Conservation (phyloP, 2,113 vertebrate species). For the Bucco capensis region DNA sequence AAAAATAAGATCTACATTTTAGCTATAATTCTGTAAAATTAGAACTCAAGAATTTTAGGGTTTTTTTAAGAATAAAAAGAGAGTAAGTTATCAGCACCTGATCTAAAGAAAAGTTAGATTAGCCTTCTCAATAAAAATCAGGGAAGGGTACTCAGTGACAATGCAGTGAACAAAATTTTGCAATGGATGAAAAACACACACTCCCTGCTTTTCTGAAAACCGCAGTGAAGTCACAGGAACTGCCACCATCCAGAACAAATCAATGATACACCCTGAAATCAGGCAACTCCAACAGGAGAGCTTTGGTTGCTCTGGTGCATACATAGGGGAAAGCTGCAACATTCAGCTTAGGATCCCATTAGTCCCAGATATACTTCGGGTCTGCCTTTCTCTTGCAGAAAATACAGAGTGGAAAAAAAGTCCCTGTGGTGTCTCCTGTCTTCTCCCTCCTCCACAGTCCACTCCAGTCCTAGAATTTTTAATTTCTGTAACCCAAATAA, state of each 20-base stretch:
- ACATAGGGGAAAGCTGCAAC: neutral
- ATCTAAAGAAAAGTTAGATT: neutral
- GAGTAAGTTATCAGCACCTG: neutral
- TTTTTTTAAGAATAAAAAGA: neutral
- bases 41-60: neutral
- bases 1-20: neutral
- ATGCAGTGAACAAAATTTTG: neutral
- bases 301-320: neutral
- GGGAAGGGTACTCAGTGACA: neutral
- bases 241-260: constrained; percentile 38
- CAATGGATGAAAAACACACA: neutral
- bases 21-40: neutral
- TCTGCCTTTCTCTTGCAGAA: constrained; percentile 1
- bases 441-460: neutral
- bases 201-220: neutral
- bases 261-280: constrained; percentile 45
- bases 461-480: neutral
- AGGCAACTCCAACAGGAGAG: neutral
- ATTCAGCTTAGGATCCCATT: constrained; percentile 29
- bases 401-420: neutral
- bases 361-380: neutral
- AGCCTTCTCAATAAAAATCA: neutral
- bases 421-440: neutral
- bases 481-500: neutral
- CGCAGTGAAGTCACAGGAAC: constrained; percentile 29